Evolutionary conservation across 2,113 vertebrate species (phyloP), one percentile per base, ranked within the genome.

Genomic region (Antechinus flavipes): DNA sequence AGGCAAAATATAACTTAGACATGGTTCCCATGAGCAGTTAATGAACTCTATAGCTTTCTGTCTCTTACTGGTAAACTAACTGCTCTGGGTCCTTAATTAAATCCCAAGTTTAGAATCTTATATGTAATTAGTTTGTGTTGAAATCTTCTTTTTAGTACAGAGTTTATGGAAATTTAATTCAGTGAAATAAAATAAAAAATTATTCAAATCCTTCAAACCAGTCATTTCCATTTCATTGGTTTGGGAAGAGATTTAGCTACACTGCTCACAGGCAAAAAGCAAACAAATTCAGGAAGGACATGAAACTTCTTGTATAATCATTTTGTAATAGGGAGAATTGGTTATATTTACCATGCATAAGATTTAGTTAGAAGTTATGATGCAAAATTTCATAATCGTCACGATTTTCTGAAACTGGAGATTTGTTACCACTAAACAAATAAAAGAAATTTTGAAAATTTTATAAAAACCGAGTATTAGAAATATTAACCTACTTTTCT

Each of bases 91-190:
- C 1, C 3, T 49, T 0, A 42, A 76, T 94, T 94, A 92, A 94
- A 92, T 94, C 61, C 30, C 92, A 54, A 11, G 89, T 95, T 61
- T 55, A 91, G 7, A 55, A 54, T 9, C 19, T 49, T 97, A 9
- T 50, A 89, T 92, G n/a, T 35, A 93, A 89, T 52, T 22, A 68
- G 22, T 94, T 96, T 94, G 49, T 94, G 16, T 50, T 92, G 49
- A 90, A 91, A 93, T 53, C 24, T 68, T 19, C 2, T 91, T 91
- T 19, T 90, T n/a, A 58, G 19, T 55, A 91, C 24, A 95, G n/a
- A 94, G 1, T 24, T 97, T 76, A 46, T 89, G n/a, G 56, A 95
- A 96, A 94, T 96, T 93, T 93, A 94, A 96, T 97, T 97, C 30
- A 93, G 10, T 68, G 91, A 95, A 95, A 91, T 90, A 95, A 93